A percentile compares a stretch with the other conserved stretches of the same genome.
Conservation (phyloP, 2,888 invertebrate genomes). For the Encarsia formosa region DNA sequence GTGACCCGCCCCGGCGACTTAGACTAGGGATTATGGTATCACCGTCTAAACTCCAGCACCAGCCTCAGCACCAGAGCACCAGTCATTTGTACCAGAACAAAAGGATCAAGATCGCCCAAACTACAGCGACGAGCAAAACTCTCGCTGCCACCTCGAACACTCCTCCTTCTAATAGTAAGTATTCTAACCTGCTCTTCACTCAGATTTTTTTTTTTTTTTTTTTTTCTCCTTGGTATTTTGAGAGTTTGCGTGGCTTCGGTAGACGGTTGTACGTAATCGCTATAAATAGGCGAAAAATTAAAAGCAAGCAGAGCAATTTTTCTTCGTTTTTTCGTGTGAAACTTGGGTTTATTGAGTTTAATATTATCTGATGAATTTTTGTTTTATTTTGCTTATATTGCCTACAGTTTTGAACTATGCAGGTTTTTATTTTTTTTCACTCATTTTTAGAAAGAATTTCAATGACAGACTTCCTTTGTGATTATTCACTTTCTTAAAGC, state of each 20-base stretch:
- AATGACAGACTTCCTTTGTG: not conserved
- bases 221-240: not conserved
- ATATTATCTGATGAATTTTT: not conserved
- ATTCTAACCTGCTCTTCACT: conserved; percentile 7
- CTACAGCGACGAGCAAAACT: not conserved
- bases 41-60: conserved; percentile 48
- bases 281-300: conserved; percentile 17
- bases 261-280: conserved; percentile 11
- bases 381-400: not conserved
- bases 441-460: not conserved
- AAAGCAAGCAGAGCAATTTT: not conserved
- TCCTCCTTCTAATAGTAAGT: conserved; percentile 8
- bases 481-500: not conserved
- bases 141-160: not conserved
- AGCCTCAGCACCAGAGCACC: conserved; percentile 36
- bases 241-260: not conserved
- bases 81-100: not conserved
- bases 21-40: conserved; percentile 46
- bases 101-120: not conserved
- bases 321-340: not conserved
- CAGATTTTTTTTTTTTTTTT: no score
- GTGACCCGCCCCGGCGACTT: not conserved
- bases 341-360: not conserved
- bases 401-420: not conserved
- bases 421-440: not conserved